Conservation (phyloP, 2,888 invertebrate species). For the Phyllotreta striolata region DNA sequence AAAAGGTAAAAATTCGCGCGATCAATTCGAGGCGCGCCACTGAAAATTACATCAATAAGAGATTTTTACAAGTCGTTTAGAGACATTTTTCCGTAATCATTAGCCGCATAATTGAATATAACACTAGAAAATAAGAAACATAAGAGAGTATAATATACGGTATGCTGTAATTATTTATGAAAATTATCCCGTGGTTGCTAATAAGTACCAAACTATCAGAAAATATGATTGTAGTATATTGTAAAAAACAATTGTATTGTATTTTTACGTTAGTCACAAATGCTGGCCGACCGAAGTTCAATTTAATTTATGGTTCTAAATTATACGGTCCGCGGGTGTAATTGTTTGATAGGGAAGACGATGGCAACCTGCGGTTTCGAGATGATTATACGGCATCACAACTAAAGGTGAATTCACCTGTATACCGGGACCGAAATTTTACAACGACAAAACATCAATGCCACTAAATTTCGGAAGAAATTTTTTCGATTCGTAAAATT, state of each 20-base stretch:
- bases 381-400: slow-evolving; percentile 47
- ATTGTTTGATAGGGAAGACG: slow-evolving; percentile 54
- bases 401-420: slow-evolving; percentile 33
- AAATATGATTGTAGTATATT: slow-evolving; percentile 42
- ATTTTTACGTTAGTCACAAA: slow-evolving; percentile 46
- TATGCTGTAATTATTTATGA: slow-evolving; percentile 41
- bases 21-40: not conserved
- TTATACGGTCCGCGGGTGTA: slow-evolving; percentile 60
- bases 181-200: slow-evolving; percentile 43
- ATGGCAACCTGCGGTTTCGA: slow-evolving; percentile 49
- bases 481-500: too few relatives aligned
- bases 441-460: slow-evolving; percentile 10
- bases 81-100: slow-evolving; percentile 23
- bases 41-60: slow-evolving; percentile 19
- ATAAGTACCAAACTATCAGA: slow-evolving; percentile 43
- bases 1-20: not conserved
- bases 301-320: slow-evolving; percentile 61
- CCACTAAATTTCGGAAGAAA: too few relatives aligned
- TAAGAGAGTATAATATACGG: slow-evolving; percentile 33
- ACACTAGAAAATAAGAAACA: slow-evolving; percentile 29
- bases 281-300: slow-evolving; percentile 52
- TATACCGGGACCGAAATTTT: slow-evolving; percentile 17
- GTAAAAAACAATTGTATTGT: slow-evolving; percentile 46
- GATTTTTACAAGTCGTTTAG: slow-evolving; percentile 32
- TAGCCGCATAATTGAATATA: slow-evolving; percentile 26